Conservation (phyloP, 2,113 vertebrate species). For the Eptesicus fuscus region DNA sequence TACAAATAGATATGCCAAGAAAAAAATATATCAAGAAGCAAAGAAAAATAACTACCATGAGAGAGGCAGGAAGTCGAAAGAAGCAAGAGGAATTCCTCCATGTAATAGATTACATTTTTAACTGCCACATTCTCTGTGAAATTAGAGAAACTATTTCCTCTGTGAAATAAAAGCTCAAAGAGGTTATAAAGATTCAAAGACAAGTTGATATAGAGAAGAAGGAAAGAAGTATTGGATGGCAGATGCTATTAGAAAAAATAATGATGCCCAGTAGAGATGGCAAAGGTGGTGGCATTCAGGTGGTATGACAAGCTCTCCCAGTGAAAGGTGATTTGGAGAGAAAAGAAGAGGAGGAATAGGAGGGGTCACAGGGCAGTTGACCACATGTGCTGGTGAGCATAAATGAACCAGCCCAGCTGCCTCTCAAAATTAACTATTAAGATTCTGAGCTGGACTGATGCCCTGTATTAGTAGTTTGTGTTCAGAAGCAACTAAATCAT, state of each 20-base stretch:
- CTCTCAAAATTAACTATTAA: background rate
- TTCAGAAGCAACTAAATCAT: background rate
- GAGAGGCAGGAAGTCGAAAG: background rate
- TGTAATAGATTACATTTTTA: background rate
- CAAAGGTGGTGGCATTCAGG: background rate
- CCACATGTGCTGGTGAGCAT: background rate
- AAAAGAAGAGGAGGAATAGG: background rate
- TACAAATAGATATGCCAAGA: background rate
- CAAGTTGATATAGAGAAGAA: background rate
- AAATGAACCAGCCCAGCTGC: accelerated
- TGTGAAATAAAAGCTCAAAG: background rate
- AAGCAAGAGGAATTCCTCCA: background rate
- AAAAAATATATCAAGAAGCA: background rate
- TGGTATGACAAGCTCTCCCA: background rate
- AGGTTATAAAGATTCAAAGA: background rate
- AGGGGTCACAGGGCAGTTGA: background rate
- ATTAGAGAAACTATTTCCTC: constrained; percentile 25
- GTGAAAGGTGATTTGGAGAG: background rate
- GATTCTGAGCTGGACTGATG: background rate
- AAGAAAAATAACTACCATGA: background rate
- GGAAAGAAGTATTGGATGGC: background rate
- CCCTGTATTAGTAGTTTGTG: background rate
- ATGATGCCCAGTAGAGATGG: background rate
- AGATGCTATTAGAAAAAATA: background rate
- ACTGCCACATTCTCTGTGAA: background rate